Percentiles rank a stretch among this genome's conserved stretches.
Evolutionary conservation across 1,140 invertebrate species (phyloP).

Genomic region (Tribolium madens): DNA sequence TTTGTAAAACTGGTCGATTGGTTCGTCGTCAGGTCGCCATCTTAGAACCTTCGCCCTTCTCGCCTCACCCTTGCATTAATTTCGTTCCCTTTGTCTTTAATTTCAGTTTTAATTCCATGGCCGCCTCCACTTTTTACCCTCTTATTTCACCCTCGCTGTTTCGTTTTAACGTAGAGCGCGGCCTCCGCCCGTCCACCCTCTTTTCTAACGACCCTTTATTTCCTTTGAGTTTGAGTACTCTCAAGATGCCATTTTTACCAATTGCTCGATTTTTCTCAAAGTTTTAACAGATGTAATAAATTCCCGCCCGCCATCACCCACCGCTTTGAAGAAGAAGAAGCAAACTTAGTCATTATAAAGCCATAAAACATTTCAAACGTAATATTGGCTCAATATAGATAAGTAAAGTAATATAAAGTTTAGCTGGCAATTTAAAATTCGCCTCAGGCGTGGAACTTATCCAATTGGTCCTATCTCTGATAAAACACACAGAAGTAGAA

Average conservation of each 20-base stretch:
- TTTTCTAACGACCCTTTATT: not conserved
- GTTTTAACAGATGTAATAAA: not conserved
- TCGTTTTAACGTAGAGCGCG: slow-evolving; percentile 42
- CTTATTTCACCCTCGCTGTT: slow-evolving; percentile 57
- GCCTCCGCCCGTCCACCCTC: slow-evolving; percentile 6
- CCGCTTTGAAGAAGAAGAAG: slow-evolving; percentile 45
- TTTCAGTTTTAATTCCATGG: slow-evolving; percentile 62
- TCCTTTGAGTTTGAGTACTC: slow-evolving; percentile 1
- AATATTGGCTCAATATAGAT: slow-evolving; percentile 64
- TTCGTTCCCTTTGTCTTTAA: slow-evolving; percentile 61
- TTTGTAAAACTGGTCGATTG: slow-evolving; percentile 1
- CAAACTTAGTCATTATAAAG: slow-evolving; percentile 59
- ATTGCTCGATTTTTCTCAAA: slow-evolving; percentile 3
- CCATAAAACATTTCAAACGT: slow-evolving; percentile 61
- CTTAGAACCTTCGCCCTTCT: slow-evolving; percentile 41
- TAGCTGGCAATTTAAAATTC: slow-evolving; percentile 64
- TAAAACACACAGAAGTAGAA: slow-evolving; percentile 62
- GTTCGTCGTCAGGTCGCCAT: slow-evolving; percentile 48
- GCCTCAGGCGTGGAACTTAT: slow-evolving; percentile 61
- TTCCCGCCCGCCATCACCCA: not conserved
- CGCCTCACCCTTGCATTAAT: slow-evolving; percentile 53
- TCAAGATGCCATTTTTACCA: slow-evolving; percentile 42
- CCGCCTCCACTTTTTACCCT: slow-evolving; percentile 61
- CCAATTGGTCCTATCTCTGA: slow-evolving; percentile 64
- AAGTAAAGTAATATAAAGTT: slow-evolving; percentile 65